A percentile compares a stretch with the other conserved stretches of the same genome.
phyloP scores from a whole-genome alignment of 2,797 vertebrate genomes.

The Oreochromis grahami region DNA sequence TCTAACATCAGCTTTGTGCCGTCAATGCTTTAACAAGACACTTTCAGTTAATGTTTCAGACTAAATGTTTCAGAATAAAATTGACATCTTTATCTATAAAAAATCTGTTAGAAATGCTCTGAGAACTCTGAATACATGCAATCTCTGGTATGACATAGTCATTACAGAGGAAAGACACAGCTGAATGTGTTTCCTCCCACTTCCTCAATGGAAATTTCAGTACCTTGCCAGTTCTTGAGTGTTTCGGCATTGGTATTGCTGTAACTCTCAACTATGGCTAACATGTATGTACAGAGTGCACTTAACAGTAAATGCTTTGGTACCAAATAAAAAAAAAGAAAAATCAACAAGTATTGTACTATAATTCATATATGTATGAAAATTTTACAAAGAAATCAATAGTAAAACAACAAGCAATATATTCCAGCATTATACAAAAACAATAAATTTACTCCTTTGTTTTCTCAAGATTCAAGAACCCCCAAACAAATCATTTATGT shows the following conservation, averaged over 20 bases:
- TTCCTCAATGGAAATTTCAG: constrained; percentile 73
- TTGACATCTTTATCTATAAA: not conserved
- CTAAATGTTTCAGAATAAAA: not conserved
- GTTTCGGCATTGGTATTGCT: constrained; percentile 24
- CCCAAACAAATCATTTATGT: not conserved
- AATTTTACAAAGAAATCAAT: constrained; percentile 14
- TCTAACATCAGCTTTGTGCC: not conserved
- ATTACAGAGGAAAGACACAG: constrained; percentile 73
- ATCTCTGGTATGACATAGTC: constrained; percentile 80
- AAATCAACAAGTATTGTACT: not conserved
- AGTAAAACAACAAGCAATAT: not conserved
- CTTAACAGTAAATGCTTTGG: constrained; percentile 16
- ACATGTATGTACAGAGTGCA: constrained; percentile 51
- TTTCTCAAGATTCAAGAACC: not conserved
- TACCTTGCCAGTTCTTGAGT: constrained; percentile 57
- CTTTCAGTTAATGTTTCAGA: not conserved
- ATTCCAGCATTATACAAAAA: not conserved
- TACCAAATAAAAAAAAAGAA: not conserved
- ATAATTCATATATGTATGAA: not conserved
- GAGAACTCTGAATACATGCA: constrained; percentile 66
- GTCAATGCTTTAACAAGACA: not conserved
- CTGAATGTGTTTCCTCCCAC: constrained; percentile 54
- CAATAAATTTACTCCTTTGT: not conserved
- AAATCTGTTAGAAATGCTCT: constrained; percentile 40
- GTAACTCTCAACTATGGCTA: constrained; percentile 53